A percentile compares a stretch with the other conserved stretches of the same genome.
phyloP scores from a whole-genome alignment of 2,888 invertebrate genomes.

The Diloba caeruleocephala region DNA sequence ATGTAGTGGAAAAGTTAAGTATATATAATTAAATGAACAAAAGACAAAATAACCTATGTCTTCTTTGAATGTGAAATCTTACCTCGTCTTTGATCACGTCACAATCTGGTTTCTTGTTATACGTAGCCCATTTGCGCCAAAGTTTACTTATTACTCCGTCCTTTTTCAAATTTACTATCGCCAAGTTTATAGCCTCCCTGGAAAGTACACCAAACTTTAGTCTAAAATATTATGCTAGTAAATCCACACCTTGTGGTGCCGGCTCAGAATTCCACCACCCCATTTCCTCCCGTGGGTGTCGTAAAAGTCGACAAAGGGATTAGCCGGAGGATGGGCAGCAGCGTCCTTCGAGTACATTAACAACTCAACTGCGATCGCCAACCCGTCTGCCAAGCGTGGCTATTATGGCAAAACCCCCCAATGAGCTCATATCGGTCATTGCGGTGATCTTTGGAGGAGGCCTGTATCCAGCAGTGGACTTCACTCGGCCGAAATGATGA shows the following conservation, averaged over 20 bases:
- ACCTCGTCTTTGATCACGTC: slow-evolving; percentile 68
- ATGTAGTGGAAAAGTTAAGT: not conserved
- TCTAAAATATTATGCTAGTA: slow-evolving; percentile 24
- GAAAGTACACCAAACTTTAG: slow-evolving; percentile 57
- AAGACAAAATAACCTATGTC: slow-evolving; percentile 9
- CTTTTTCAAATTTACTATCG: slow-evolving; percentile 96
- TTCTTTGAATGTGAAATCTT: slow-evolving; percentile 19
- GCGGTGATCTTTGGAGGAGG: no score
- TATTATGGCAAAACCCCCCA: no score
- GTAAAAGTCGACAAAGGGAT: no score
- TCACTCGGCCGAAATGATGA: no score
- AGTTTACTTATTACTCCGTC: slow-evolving; percentile 97
- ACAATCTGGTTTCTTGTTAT: slow-evolving; percentile 68
- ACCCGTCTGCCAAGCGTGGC: no score
- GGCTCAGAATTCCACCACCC: no score
- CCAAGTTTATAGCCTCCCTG: slow-evolving; percentile 98
- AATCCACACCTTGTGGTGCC: slow-evolving; percentile 16
- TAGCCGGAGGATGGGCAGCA: no score
- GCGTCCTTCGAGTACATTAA: no score
- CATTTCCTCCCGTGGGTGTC: no score
- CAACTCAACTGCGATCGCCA: no score
- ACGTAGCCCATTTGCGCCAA: slow-evolving; percentile 96
- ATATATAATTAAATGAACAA: not conserved
- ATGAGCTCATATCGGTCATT: no score
- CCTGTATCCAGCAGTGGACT: no score